These are phyloP conservation scores for Mus minutoides DNA, from an alignment of 2,797 vertebrate genomes.

Conservation along the genomic window DNA sequence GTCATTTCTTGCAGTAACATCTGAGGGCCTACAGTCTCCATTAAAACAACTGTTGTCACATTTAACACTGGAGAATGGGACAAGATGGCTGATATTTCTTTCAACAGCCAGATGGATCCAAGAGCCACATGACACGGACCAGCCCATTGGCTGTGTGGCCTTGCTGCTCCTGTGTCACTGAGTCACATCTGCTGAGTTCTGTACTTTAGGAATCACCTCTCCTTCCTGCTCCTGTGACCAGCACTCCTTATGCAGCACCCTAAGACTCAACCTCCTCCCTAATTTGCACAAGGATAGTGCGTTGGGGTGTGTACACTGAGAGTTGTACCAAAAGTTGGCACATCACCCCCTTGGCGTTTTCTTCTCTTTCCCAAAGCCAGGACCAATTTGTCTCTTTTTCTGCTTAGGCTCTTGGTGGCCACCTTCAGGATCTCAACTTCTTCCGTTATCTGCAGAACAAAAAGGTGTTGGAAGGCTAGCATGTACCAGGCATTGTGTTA, in stretches of 20 bases:
- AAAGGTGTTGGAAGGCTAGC: not conserved
- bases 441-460: not conserved
- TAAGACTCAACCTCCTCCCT: not conserved
- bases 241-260: accelerated
- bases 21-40: not conserved
- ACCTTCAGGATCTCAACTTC: not conserved
- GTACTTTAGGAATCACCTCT: not conserved
- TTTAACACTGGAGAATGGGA: not conserved
- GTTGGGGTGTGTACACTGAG: not conserved
- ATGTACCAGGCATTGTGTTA: not conserved
- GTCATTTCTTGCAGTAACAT: not conserved
- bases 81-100: not conserved
- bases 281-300: not conserved
- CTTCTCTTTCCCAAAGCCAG: not conserved
- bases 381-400: not conserved
- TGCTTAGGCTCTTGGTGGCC: not conserved
- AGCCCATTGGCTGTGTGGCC: not conserved
- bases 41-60: not conserved
- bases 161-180: not conserved
- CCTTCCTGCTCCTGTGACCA: not conserved
- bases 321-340: not conserved
- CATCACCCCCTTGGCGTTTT: not conserved
- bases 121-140: not conserved
- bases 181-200: not conserved
- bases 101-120: not conserved